phyloP scores from a whole-genome alignment of 2,888 invertebrate species.

The Meiosimyza decipiens region DNA sequence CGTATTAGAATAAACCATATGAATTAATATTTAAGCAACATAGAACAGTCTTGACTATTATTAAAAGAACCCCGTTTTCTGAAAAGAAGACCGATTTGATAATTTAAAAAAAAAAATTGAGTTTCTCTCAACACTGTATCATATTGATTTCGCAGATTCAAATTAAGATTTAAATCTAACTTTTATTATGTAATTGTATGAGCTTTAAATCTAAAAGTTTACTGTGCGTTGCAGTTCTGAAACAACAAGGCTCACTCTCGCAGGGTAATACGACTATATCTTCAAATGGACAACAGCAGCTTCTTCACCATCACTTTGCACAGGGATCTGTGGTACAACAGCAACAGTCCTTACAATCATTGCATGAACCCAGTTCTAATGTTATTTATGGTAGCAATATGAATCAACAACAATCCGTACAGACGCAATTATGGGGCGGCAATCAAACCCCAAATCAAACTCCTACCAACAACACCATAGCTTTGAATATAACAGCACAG shows the following conservation, averaged over 20 bases:
- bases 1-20: too few relatives aligned
- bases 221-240: conserved; percentile 76
- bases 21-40: too few relatives aligned
- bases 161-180: background rate
- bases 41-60: too few relatives aligned
- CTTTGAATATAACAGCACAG: conserved; percentile 64
- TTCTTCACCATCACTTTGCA: conserved; percentile 48
- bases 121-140: too few relatives aligned
- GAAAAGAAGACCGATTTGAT: too few relatives aligned
- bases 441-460: conserved; percentile 36
- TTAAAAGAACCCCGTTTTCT: too few relatives aligned
- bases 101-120: too few relatives aligned
- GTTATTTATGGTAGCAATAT: conserved; percentile 40
- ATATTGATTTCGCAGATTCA: too few relatives aligned
- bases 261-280: conserved; percentile 57
- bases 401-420: conserved; percentile 44
- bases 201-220: conserved; percentile 47
- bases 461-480: conserved; percentile 40
- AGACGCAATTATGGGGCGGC: conserved; percentile 33
- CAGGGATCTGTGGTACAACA: conserved; percentile 48
- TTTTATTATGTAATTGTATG: conserved; percentile 19
- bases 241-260: conserved; percentile 73
- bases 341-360: conserved; percentile 40
- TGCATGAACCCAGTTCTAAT: conserved; percentile 49
- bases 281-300: conserved; percentile 51